Base-by-base conservation (phyloP, 2,888 invertebrate species). In the Tetrapedia diversipes region DNA sequence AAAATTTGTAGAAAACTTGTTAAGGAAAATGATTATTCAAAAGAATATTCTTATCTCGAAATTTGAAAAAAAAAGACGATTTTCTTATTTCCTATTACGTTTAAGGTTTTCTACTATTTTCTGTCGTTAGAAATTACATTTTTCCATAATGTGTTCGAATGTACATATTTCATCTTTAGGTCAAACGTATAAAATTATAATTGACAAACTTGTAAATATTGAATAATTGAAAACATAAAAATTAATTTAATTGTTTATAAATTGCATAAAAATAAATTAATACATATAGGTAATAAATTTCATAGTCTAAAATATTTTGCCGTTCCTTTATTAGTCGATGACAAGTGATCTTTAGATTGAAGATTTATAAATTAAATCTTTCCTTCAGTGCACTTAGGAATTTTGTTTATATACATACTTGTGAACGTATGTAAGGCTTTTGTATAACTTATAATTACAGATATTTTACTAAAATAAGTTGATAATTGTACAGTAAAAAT, bases 101-200 rank as follows among this genome's bases (percentile, higher is more conserved):
- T 6, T 19, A 7, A 16, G 3, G 19, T 22, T 19, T 51, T 22
- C 49, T 63, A 27, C 29, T 11, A 51, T 32, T 63, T 63, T 39
- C 51, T 14, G 39, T 63, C 19, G 22, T 2, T 51, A 39, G 6
- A 39, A 49, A 63, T 63, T 37, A 8, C 14, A 39, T 51, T 39
- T 14, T n/a, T n/a, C 4, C 27, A 11, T 39, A 7, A 22, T 22
- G 61, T 19, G 7, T 10, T 22, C 32, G 2, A 19, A 8, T 53
- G 16, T 22, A 19, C 47, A 27, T 11, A 4, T 64, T 53, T 14
- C 32, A 6, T 29, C 29, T 22, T 19, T n/a, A n/a, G n/a, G n/a
- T n/a, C n/a, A n/a, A n/a, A n/a, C n/a, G n/a, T n/a, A 19, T 6
- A 29, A 34, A 61, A 34, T 3, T 1, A 39, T 11, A 3, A 57